Percentiles rank a stretch among this genome's conserved stretches.
These are phyloP conservation scores for Episyrphus balteatus DNA, from an alignment of 1,140 invertebrate genomes.

Conservation along the genomic window DNA sequence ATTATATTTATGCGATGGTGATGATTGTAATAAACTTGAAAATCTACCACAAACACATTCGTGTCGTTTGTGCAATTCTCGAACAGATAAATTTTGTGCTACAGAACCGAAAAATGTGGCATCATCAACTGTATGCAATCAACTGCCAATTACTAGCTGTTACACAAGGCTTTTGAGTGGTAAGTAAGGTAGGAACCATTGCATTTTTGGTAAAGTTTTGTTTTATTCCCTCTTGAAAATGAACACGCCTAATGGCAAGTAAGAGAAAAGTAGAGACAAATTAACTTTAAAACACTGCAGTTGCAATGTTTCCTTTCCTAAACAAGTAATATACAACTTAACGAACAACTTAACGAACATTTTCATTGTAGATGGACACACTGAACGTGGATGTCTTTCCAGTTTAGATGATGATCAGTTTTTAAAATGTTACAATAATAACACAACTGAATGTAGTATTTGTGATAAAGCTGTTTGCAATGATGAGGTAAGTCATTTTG, in stretches of 20 bases:
- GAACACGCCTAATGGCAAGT: background rate
- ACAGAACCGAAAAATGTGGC: constrained; percentile 6
- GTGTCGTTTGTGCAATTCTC: constrained; percentile 23
- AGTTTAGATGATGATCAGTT: constrained; percentile 20
- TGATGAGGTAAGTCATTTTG: constrained; percentile 8
- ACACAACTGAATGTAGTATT: constrained; percentile 14
- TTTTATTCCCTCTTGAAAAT: background rate
- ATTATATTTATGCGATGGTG: constrained; percentile 23
- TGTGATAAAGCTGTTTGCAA: constrained; percentile 21
- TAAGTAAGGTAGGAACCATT: constrained; percentile 4
- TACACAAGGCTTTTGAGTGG: constrained; percentile 17
- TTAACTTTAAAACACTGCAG: too few relatives aligned
- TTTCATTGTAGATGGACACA: constrained; percentile 16
- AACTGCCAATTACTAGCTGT: constrained; percentile 19
- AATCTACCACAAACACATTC: constrained; percentile 10
- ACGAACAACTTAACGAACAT: background rate
- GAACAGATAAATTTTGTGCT: constrained; percentile 18
- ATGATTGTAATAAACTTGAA: constrained; percentile 22
- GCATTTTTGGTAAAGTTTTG: background rate
- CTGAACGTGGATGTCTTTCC: constrained; percentile 23
- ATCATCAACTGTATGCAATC: constrained; percentile 8
- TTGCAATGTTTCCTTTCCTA: too few relatives aligned
- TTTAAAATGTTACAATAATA: constrained; percentile 10
- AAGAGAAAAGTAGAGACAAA: too few relatives aligned
- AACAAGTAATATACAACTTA: too few relatives aligned